Conservation (phyloP, 2,113 vertebrate species). For the Erythrolamprus reginae region DNA sequence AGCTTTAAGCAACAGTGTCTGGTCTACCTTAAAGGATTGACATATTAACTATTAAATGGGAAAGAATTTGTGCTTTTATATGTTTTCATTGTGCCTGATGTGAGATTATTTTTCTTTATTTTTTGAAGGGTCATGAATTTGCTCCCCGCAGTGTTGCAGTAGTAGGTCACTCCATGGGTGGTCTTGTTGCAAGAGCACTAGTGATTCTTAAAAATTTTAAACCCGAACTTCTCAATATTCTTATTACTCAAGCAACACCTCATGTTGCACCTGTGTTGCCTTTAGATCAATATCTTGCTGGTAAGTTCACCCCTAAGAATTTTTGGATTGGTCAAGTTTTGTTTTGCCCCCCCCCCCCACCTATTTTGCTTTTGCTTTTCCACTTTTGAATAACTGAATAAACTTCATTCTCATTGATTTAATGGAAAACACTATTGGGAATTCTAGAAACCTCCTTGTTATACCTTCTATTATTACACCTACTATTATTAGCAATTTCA, state of each 20-base stretch:
- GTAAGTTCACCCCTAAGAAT: slow-evolving; percentile 58
- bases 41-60: background rate
- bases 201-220: slow-evolving; percentile 90
- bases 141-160: slow-evolving; percentile 85
- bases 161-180: slow-evolving; percentile 98
- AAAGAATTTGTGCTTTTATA: background rate
- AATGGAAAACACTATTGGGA: background rate
- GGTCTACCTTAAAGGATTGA: background rate
- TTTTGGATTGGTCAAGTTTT: background rate
- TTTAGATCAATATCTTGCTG: slow-evolving; percentile 83
- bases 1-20: background rate
- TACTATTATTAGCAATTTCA: background rate
- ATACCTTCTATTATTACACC: background rate
- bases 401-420: background rate
- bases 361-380: background rate
- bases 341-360: background rate
- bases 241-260: slow-evolving; percentile 94
- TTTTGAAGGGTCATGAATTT: slow-evolving; percentile 71
- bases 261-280: slow-evolving; percentile 89
- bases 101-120: slow-evolving; percentile 26
- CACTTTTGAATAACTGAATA: background rate
- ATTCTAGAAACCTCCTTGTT: background rate
- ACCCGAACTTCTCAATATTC: slow-evolving; percentile 82
- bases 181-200: slow-evolving; percentile 89
- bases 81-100: background rate